A percentile compares a stretch with the other conserved stretches of the same genome.
These are phyloP conservation scores for Lamprologus ornatipinnis DNA, from an alignment of 2,113 vertebrate genomes.

Conservation along the genomic window DNA sequence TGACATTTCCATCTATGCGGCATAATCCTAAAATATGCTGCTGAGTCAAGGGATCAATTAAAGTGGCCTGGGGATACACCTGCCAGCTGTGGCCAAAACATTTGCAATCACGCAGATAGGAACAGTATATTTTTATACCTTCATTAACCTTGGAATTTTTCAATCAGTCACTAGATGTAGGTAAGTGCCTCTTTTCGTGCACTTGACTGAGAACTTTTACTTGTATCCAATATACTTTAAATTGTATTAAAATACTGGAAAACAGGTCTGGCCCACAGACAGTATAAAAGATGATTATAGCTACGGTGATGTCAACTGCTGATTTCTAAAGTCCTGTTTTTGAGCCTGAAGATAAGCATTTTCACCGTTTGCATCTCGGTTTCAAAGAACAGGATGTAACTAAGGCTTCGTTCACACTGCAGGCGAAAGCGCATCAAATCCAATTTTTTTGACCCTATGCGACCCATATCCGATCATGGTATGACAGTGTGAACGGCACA, in stretches of 20 bases:
- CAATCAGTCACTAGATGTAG: neutral
- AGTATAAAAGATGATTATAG: neutral
- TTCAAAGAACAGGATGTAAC: neutral
- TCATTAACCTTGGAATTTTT: neutral
- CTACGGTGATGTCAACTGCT: neutral
- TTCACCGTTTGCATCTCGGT: neutral
- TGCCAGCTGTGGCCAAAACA: neutral
- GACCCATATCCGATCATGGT: too few species aligned
- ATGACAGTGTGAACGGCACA: too few species aligned
- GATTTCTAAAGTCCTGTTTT: neutral
- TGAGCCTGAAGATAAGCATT: neutral
- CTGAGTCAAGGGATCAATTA: neutral
- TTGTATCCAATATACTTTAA: neutral
- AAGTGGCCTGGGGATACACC: neutral
- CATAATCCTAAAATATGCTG: neutral
- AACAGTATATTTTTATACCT: neutral
- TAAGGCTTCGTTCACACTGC: too few species aligned
- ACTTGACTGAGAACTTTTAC: neutral
- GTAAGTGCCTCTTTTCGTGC: neutral
- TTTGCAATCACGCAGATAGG: neutral
- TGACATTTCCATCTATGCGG: slow-evolving; percentile 8
- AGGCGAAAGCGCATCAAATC: too few species aligned
- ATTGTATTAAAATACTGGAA: neutral
- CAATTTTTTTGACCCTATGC: too few species aligned
- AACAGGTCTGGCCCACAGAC: neutral